Percentiles rank a stretch among this genome's conserved stretches.
These are phyloP conservation scores for Caenorhabditis tropicalis DNA, from an alignment of 1,140 invertebrate genomes.

Conservation along the genomic window DNA sequence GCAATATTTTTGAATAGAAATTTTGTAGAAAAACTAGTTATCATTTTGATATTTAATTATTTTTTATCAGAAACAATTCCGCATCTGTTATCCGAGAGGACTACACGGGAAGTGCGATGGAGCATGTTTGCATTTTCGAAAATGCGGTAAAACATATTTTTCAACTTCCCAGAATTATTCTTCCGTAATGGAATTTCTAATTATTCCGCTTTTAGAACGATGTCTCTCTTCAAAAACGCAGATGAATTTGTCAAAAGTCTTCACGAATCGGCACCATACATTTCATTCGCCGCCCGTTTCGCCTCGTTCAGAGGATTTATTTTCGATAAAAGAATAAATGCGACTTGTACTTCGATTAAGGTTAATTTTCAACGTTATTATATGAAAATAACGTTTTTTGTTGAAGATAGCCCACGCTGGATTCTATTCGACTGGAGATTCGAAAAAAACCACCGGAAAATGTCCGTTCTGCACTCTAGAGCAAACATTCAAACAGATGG, in stretches of 20 bases:
- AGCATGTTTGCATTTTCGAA: not conserved
- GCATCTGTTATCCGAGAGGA: not conserved
- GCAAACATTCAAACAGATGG: not conserved
- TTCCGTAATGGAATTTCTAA: not conserved
- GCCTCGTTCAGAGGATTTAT: not conserved
- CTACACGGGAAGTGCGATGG: not conserved
- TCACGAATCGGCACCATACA: not conserved
- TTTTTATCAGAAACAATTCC: not conserved
- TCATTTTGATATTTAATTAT: not conserved
- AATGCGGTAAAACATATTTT: not conserved
- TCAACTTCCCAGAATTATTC: not conserved
- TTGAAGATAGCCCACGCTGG: not conserved
- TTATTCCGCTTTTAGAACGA: not conserved
- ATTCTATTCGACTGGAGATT: not conserved
- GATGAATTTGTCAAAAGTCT: not conserved
- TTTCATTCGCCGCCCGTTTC: not conserved
- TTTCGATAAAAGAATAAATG: not conserved
- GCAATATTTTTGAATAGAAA: not conserved
- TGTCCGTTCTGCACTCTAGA: conserved; percentile 1
- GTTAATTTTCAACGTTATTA: not conserved
- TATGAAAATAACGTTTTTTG: not conserved
- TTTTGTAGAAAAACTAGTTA: not conserved
- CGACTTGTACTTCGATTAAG: not conserved
- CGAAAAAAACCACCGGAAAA: not conserved
- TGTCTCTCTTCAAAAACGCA: not conserved